A percentile compares a stretch with the other conserved stretches of the same genome.
These are phyloP conservation scores for Arion vulgaris DNA, from an alignment of 1,140 invertebrate genomes.

Conservation along the genomic window DNA sequence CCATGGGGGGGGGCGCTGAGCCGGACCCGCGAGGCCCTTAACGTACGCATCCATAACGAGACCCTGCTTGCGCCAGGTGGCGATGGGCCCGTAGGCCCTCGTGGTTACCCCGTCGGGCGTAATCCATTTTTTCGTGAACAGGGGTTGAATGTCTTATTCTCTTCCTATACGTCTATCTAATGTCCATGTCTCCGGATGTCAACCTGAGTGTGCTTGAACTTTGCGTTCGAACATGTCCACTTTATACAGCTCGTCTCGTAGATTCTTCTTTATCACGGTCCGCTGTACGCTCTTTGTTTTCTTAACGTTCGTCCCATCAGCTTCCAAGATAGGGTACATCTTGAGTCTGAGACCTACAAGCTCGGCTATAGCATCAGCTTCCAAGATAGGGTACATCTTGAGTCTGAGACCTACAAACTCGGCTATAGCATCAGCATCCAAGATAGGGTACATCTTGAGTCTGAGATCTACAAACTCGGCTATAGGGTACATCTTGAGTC, in stretches of 20 bases:
- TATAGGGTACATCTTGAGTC: no score
- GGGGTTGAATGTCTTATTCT: neutral
- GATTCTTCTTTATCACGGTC: neutral
- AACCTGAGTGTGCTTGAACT: neutral
- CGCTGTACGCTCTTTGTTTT: neutral
- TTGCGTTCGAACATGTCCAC: no score
- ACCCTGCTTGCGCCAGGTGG: no score
- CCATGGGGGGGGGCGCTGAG: no score
- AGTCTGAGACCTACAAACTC: no score
- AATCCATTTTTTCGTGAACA: neutral
- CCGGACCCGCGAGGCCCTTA: no score
- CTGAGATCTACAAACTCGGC: no score
- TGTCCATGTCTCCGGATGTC: neutral
- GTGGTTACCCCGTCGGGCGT: neutral
- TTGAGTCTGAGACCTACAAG: conserved; percentile 70
- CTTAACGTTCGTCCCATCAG: neutral
- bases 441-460: no score
- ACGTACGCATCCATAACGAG: no score
- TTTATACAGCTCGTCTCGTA: neutral
- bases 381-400: no score
- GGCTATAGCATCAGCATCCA: no score
- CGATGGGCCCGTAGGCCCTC: neutral
- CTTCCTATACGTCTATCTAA: neutral
- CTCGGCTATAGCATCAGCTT: no score
- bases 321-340: conserved; percentile 53